phyloP scores from a whole-genome alignment of 2,797 vertebrate genomes.

The Lepilemur septentrionalis region DNA sequence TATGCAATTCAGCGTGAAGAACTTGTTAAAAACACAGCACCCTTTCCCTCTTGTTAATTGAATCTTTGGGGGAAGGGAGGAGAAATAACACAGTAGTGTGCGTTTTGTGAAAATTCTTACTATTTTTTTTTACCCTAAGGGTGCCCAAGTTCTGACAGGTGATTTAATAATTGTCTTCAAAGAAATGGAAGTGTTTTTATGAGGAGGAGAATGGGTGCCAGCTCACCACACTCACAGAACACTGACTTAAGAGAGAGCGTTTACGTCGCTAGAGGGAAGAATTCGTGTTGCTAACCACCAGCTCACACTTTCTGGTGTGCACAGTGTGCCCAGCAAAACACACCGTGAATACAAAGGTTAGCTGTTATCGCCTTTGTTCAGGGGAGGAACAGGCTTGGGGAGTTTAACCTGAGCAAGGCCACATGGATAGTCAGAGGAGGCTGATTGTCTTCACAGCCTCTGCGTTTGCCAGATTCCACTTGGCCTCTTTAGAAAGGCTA shows the following conservation, averaged over 20 bases:
- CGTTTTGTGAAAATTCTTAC: constrained; percentile 8
- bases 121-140: neutral
- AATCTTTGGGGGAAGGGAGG: constrained; percentile 34
- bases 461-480: neutral
- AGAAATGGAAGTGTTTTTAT: neutral
- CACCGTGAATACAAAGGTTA: neutral
- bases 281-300: neutral
- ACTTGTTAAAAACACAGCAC: constrained; percentile 74
- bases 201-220: neutral
- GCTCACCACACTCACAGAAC: neutral
- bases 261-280: neutral
- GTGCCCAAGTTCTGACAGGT: neutral
- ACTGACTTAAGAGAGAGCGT: neutral
- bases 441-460: fast-evolving
- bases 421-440: neutral
- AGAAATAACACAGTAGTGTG: neutral
- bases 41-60: constrained; percentile 65
- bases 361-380: neutral
- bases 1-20: constrained; percentile 80
- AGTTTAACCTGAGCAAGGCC: neutral
- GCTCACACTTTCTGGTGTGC: neutral
- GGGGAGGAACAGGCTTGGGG: neutral
- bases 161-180: constrained; percentile 42
- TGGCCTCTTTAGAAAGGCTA: neutral
- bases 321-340: neutral